A percentile compares a stretch with the other conserved stretches of the same genome.
Conservation (phyloP, 2,797 vertebrate genomes). For the Sebastolobus altivelis region DNA sequence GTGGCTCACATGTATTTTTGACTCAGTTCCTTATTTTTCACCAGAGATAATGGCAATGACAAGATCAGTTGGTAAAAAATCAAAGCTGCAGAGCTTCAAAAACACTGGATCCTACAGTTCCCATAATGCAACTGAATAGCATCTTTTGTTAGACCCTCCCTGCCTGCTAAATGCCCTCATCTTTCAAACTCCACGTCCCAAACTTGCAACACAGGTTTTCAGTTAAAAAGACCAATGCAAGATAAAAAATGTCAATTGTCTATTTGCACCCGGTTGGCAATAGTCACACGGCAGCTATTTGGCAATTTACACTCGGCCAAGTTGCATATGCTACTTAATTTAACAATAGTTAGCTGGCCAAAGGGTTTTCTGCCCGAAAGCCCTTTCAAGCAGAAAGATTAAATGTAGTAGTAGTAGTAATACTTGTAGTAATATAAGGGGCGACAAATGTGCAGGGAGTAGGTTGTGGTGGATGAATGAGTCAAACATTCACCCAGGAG, state of each 20-base stretch:
- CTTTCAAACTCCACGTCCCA: not conserved
- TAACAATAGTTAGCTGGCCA: fast-evolving
- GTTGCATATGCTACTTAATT: too few species aligned
- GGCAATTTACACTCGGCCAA: too few species aligned
- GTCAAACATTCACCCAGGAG: too few species aligned
- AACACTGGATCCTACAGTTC: not conserved
- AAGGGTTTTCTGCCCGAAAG: too few species aligned
- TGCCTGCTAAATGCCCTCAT: not conserved
- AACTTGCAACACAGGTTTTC: not conserved
- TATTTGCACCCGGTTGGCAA: too few species aligned
- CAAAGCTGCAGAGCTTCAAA: not conserved
- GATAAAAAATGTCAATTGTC: not conserved
- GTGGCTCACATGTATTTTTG: not conserved
- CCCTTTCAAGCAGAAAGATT: too few species aligned
- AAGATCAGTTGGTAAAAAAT: not conserved
- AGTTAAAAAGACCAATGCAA: not conserved
- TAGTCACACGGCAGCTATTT: too few species aligned
- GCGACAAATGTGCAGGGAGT: too few species aligned
- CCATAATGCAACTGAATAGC: conserved; percentile 8
- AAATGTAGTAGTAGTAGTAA: too few species aligned
- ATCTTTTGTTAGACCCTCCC: not conserved
- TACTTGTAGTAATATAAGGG: too few species aligned
- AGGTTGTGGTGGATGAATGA: too few species aligned
- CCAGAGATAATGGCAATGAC: not conserved
- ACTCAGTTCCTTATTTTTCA: not conserved